Evolutionary conservation across 2,113 vertebrate genomes (phyloP), one percentile per base, ranked within the genome.

Genomic region (Amblyornis subalaris): DNA sequence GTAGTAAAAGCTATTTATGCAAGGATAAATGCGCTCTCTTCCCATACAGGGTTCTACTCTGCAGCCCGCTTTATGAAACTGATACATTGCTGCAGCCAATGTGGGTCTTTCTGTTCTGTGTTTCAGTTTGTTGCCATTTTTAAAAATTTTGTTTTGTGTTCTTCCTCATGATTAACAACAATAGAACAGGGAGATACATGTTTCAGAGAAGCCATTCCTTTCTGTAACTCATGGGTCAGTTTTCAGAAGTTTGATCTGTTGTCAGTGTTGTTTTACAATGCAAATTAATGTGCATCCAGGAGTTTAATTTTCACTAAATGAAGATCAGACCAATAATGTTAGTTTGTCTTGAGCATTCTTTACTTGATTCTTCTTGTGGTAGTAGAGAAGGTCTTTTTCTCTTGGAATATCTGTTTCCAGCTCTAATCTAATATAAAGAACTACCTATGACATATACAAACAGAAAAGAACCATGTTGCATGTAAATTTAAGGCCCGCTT

Each of bases 1-100:
- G 61, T 47, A 84, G n/a, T 57, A 79, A 87, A 89, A 53, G 54
- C 61, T 93, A 51, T 84, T 92, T 94, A 91, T 93, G 79, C 91
- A 78, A 75, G 38, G 31, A 55, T 90, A 91, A 89, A 88, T 22
- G 26, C 16, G 23, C 29, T 84, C n/a, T 65, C 85, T 94, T 92
- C 45, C 64, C 69, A 45, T 38, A 51, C 44, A 80, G 40, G 33
- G 26, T 72, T 95, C 55, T 78, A 19, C n/a, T 82, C 61, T 62
- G 54, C 77, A 88, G 57, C 48, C 62, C 44, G 53, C 18, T 90
- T 86, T 86, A 45, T 42, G 42, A 82, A 74, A 53, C 33, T 48
- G 51, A 62, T 55, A 51, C 33, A 12, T 67, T 85, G 40, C 42
- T 88, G 51, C 65, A 80, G 55, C 42, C 73, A 53, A 53, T 64